Evolutionary conservation across 2,888 invertebrate genomes (phyloP).

Genomic region (Pyrrhosoma nymphula): DNA sequence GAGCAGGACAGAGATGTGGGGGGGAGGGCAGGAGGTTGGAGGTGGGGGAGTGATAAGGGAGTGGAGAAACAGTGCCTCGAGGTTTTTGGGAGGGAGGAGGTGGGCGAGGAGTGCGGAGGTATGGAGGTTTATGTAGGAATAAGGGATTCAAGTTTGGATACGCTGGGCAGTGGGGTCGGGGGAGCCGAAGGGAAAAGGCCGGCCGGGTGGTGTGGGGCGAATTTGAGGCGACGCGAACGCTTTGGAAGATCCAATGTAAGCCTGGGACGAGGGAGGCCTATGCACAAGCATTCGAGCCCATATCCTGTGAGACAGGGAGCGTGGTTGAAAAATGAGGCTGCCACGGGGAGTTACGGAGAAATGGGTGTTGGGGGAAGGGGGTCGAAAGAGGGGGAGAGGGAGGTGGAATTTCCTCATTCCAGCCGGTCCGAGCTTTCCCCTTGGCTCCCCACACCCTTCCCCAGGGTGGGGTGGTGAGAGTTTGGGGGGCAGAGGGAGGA

Average conservation of each 20-base stretch:
- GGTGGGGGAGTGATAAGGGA: background rate
- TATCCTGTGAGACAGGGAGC: constrained; percentile 64
- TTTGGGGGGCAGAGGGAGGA: background rate
- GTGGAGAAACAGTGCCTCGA: background rate
- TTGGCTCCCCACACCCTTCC: background rate
- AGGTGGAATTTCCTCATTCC: background rate
- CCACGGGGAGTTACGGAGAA: constrained; percentile 50
- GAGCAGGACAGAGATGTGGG: background rate
- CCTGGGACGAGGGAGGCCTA: constrained; percentile 51
- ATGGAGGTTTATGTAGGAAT: constrained; percentile 35
- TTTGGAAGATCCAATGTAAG: constrained; percentile 63
- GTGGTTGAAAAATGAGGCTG: constrained; percentile 61
- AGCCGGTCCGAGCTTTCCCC: background rate
- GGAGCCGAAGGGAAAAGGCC: background rate
- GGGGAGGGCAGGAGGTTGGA: background rate
- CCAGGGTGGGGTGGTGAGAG: background rate
- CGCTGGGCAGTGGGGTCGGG: background rate
- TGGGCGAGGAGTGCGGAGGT: background rate
- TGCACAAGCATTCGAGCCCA: constrained; percentile 55
- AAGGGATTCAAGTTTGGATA: background rate
- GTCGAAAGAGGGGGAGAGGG: background rate
- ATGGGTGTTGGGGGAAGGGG: background rate
- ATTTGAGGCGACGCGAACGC: background rate
- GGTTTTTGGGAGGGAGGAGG: background rate
- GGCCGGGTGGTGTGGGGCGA: background rate